A percentile compares a stretch with the other conserved stretches of the same genome.
Conservation (phyloP, 2,888 invertebrate species). For the Lochmaea crataegi region DNA sequence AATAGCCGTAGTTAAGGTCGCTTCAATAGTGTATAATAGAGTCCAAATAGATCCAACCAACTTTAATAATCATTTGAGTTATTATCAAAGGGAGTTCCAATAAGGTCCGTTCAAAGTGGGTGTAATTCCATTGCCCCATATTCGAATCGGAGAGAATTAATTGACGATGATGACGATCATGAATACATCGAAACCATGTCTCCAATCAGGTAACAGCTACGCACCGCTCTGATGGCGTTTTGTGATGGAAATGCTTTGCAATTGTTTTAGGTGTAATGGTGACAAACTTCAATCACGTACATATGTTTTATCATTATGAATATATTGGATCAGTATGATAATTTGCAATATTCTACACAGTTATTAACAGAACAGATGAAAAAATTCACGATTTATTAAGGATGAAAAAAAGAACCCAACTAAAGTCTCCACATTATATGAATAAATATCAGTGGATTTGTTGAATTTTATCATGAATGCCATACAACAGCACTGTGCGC, state of each 20-base stretch:
- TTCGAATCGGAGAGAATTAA: conserved; percentile 32
- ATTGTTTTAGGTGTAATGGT: conserved; percentile 10
- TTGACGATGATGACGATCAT: conserved; percentile 33
- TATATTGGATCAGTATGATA: neutral
- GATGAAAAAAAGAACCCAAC: too few relatives aligned
- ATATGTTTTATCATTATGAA: neutral
- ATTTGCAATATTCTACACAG: too few relatives aligned
- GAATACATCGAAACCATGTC: conserved; percentile 31
- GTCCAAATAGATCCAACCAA: conserved; percentile 23
- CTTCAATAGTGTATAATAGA: conserved; percentile 13
- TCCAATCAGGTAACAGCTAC: conserved; percentile 23
- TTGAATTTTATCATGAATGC: too few relatives aligned
- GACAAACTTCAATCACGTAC: conserved; percentile 19
- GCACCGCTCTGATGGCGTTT: conserved; percentile 12
- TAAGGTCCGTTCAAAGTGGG: conserved; percentile 35
- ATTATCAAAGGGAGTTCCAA: conserved; percentile 36
- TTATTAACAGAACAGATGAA: neutral
- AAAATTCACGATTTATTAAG: too few relatives aligned
- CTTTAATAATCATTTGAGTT: conserved; percentile 39
- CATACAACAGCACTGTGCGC: too few relatives aligned
- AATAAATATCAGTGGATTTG: too few relatives aligned
- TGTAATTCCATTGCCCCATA: conserved; percentile 35
- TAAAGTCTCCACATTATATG: too few relatives aligned
- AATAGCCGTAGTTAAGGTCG: conserved; percentile 18
- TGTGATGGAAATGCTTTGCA: conserved; percentile 18